A percentile compares a stretch with the other conserved stretches of the same genome.
Conservation (phyloP, 2,888 invertebrate genomes). For the Zhuqinia jingwanae region DNA sequence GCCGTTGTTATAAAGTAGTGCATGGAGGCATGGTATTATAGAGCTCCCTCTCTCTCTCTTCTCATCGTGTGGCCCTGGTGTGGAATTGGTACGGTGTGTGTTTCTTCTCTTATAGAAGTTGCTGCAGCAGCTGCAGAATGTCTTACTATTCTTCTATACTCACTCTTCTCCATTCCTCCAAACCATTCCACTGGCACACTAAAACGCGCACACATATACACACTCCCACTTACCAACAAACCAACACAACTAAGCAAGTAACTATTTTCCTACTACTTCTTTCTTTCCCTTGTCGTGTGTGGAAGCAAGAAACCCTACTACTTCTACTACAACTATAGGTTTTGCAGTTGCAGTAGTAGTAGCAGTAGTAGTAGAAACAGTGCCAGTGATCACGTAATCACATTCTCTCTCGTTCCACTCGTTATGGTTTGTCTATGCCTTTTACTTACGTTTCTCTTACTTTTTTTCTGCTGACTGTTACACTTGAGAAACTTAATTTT, state of each 20-base stretch:
- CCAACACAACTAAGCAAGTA: too few species aligned
- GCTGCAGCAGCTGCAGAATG: not conserved
- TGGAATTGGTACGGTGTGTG: not conserved
- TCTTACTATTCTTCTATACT: too few species aligned
- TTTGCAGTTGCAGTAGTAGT: not conserved
- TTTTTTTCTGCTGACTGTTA: slow-evolving; percentile 44
- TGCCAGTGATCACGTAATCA: slow-evolving; percentile 42
- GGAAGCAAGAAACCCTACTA: too few species aligned
- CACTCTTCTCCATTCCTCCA: too few species aligned
- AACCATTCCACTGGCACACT: too few species aligned
- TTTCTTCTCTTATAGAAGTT: not conserved
- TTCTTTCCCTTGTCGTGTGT: too few species aligned
- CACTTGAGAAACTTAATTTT: not conserved
- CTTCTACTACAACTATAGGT: not conserved
- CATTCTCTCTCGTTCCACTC: slow-evolving; percentile 19
- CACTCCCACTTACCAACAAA: too few species aligned
- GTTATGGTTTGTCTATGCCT: not conserved
- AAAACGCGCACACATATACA: too few species aligned
- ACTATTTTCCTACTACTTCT: too few species aligned
- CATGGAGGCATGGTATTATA: not conserved
- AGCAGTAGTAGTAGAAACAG: slow-evolving; percentile 7
- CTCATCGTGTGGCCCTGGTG: not conserved
- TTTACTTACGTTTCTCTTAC: slow-evolving; percentile 1
- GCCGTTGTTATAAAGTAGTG: not conserved
- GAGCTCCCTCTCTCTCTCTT: not conserved